phyloP scores from a whole-genome alignment of 1,140 invertebrate genomes.

The Dendrolimus kikuchii region DNA sequence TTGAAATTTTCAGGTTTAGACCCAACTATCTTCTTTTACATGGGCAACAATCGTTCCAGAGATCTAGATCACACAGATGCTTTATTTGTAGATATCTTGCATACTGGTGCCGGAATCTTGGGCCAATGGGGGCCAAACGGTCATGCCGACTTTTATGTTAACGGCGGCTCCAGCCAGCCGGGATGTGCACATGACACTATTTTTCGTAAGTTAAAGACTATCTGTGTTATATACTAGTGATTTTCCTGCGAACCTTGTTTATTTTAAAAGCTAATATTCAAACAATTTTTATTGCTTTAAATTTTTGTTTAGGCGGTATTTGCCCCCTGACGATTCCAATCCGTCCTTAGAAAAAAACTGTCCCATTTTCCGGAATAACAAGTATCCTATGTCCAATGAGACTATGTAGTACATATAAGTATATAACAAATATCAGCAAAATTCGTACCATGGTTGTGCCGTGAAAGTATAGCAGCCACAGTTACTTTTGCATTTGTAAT shows the following conservation, averaged over 20 bases:
- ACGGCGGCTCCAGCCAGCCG: constrained; percentile 90
- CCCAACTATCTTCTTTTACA: constrained; percentile 88
- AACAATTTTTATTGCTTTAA: too few relatives aligned
- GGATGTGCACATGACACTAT: constrained; percentile 86
- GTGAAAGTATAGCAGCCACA: too few relatives aligned
- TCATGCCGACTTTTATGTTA: constrained; percentile 92
- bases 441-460: too few relatives aligned
- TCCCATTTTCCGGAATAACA: too few relatives aligned
- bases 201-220: constrained; percentile 77
- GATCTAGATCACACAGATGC: constrained; percentile 90
- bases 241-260: not conserved
- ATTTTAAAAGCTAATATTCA: too few relatives aligned
- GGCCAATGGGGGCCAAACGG: constrained; percentile 90
- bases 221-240: constrained; percentile 2
- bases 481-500: too few relatives aligned
- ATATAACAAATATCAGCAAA: too few relatives aligned
- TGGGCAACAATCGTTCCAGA: constrained; percentile 83
- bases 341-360: too few relatives aligned
- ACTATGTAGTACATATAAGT: too few relatives aligned
- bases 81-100: constrained; percentile 90
- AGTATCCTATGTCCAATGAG: too few relatives aligned
- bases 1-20: constrained; percentile 78
- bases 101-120: constrained; percentile 89
- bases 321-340: too few relatives aligned
- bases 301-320: too few relatives aligned